These are phyloP conservation scores for Ammodytes marinus DNA, from an alignment of 2,113 vertebrate species.

Conservation along the genomic window DNA sequence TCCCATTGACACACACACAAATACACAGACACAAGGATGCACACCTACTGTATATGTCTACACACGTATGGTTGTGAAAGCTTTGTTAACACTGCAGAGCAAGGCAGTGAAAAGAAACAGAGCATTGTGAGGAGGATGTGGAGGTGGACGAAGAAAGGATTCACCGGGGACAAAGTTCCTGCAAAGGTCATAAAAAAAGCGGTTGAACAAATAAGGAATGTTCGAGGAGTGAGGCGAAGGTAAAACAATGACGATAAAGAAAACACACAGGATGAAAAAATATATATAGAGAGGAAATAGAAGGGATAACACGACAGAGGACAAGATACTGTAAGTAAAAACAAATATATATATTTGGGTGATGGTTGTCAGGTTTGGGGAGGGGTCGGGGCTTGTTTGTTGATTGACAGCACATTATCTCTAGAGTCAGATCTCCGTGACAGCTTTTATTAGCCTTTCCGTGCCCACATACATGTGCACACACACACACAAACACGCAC, in stretches of 20 bases:
- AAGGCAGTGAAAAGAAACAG: constrained; percentile 39
- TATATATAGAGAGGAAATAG: constrained; percentile 6
- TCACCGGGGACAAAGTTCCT: constrained; percentile 52
- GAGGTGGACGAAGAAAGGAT: constrained; percentile 21
- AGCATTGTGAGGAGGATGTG: constrained; percentile 36
- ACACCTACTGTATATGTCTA: neutral
- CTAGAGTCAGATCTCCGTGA: constrained; percentile 16
- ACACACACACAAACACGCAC: neutral
- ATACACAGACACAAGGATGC: neutral
- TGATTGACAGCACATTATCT: constrained; percentile 49
- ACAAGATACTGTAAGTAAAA: neutral
- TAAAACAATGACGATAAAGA: constrained; percentile 19
- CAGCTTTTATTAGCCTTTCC: constrained; percentile 24
- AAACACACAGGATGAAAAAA: constrained; percentile 2
- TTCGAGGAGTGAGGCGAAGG: constrained; percentile 22
- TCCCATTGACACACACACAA: neutral
- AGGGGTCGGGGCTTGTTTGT: constrained; percentile 20
- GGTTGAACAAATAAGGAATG: constrained; percentile 55
- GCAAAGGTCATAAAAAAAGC: constrained; percentile 64
- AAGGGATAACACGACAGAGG: neutral
- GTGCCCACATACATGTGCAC: neutral
- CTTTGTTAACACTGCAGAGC: constrained; percentile 63
- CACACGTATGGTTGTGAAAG: constrained; percentile 43
- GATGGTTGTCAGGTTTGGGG: constrained; percentile 2
- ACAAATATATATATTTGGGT: neutral